phyloP scores from a whole-genome alignment of 2,113 vertebrate species.

The Actinemys pallida region DNA sequence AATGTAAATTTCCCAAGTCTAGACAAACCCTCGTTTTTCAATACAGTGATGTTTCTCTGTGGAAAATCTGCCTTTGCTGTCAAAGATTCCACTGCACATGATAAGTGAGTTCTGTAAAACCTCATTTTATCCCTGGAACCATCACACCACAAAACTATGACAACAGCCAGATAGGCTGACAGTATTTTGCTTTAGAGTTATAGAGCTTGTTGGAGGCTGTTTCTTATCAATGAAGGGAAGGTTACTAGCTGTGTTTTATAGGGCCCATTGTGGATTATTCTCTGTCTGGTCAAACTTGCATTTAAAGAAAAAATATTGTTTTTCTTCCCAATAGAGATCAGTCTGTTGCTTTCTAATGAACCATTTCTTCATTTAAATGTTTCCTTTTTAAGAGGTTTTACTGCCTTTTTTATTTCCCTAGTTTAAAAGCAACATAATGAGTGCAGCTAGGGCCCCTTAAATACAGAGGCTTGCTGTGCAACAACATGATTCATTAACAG shows the following conservation, averaged over 20 bases:
- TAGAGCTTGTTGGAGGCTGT: neutral
- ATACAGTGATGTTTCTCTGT: neutral
- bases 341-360: neutral
- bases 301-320: neutral
- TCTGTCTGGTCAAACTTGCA: neutral
- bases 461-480: neutral
- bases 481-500: neutral
- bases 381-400: neutral
- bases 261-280: neutral
- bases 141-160: neutral
- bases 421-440: neutral
- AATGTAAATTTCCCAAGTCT: neutral
- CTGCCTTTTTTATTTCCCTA: neutral
- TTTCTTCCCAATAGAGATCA: neutral
- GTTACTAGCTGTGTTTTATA: neutral
- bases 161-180: neutral
- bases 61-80: neutral
- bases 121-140: neutral
- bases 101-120: neutral
- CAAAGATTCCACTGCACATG: neutral
- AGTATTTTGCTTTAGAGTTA: neutral
- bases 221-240: neutral
- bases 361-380: neutral
- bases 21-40: neutral
- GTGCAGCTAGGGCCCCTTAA: neutral